Percentiles rank a stretch among this genome's conserved stretches.
phyloP scores from a whole-genome alignment of 2,888 invertebrate species.

The Netelia virgata region DNA sequence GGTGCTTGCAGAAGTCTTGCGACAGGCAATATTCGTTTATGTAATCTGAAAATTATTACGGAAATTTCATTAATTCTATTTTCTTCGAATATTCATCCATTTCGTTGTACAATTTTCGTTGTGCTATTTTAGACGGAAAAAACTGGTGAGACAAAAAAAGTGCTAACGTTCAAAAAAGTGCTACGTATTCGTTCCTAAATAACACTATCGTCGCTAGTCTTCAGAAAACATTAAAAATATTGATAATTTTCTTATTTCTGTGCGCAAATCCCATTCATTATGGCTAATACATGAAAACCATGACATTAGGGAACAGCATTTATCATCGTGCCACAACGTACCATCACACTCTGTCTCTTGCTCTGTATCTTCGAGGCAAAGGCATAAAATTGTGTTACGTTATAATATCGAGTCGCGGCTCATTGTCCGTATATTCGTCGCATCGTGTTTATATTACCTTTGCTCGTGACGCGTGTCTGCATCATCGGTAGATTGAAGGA shows the following conservation, averaged over 20 bases:
- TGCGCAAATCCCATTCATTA: conserved; percentile 76
- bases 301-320: conserved; percentile 72
- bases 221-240: conserved; percentile 11
- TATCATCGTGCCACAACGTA: conserved; percentile 78
- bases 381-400: conserved; percentile 77
- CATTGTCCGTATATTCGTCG: conserved; percentile 34
- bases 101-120: conserved; percentile 13
- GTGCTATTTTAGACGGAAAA: conserved; percentile 40
- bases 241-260: conserved; percentile 34
- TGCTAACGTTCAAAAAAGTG: conserved; percentile 53
- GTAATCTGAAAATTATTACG: conserved; percentile 74
- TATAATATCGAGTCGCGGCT: conserved; percentile 64
- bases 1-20: conserved; percentile 95
- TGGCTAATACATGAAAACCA: conserved; percentile 76
- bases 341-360: conserved; percentile 86
- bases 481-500: conserved; percentile 96
- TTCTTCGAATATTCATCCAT: background rate
- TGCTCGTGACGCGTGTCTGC: conserved; percentile 85
- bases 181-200: conserved; percentile 38
- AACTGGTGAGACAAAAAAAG: conserved; percentile 55
- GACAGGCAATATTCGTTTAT: conserved; percentile 88
- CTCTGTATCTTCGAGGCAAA: conserved; percentile 86
- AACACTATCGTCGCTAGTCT: conserved; percentile 45
- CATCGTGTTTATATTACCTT: conserved; percentile 77
- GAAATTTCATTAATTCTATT: background rate